Evolutionary conservation across 2,888 invertebrate genomes (phyloP), one percentile per base, ranked within the genome.

Genomic region (Pseudeuparius sepicola): DNA sequence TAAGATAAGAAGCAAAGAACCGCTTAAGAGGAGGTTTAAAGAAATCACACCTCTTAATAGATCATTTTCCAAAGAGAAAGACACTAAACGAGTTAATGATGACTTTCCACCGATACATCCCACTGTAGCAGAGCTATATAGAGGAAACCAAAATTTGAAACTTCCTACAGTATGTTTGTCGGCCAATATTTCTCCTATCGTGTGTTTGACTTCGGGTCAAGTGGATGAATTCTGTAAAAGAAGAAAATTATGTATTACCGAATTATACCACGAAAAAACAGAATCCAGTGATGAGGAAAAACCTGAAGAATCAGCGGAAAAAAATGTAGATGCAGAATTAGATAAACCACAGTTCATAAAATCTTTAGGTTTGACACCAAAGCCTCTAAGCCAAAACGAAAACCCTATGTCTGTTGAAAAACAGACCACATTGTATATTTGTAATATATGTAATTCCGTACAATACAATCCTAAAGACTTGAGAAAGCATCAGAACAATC

Each of bases 401-500:
- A n/a, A n/a, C n/a, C n/a, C 20, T 20, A 6, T 20, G 6, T 20
- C 20, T 20, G 20, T 20, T 20, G 7, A 20, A 20, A 20, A 20
- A 20, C n/a, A 6, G n/a, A n/a, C 6, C 6, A 32, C 31, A 1
- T 17, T 46, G 4, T 42, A 34, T 7, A 34, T 45, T 6, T 54
- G 54, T 28, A 39, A 41, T 31, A 34, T 51, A 3, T 54, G 52
- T 36, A 46, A 47, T 35, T 36, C 41, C n/a, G 39, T 46, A 10
- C 43, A 45, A 25, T 31, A 41, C 14, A 44, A 14, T 14, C 24
- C 36, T 1, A 42, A 26, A 25, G 42, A 43, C 9, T 34, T 54
- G 14, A 46, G 44, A 20, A 34, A 20, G 13, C 54, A 54, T 31
- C 34, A 35, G 25, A 23, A 10, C 3, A 44, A 35, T 20, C 54